Evolutionary conservation across 2,113 vertebrate genomes (phyloP).

Genomic region (Apodemus speciosus): DNA sequence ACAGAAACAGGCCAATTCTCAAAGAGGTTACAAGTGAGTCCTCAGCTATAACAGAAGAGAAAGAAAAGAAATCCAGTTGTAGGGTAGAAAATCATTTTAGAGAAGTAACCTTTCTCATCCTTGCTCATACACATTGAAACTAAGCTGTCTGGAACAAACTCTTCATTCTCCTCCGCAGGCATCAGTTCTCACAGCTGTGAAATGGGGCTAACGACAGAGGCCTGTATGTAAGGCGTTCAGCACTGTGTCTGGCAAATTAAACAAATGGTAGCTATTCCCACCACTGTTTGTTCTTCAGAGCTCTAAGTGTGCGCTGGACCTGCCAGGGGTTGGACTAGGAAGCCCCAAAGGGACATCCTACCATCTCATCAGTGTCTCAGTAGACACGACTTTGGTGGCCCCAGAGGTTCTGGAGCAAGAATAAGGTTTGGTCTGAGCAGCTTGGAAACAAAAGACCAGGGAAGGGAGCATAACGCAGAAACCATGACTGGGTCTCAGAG

Average conservation of each 20-base stretch:
- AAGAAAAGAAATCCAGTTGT: background rate
- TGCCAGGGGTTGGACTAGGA: background rate
- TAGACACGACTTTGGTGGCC: background rate
- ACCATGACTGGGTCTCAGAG: background rate
- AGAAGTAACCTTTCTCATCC: background rate
- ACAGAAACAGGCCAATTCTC: background rate
- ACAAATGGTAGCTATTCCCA: background rate
- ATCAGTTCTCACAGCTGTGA: background rate
- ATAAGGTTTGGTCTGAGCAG: background rate
- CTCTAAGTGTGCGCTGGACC: background rate
- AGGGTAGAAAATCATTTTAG: background rate
- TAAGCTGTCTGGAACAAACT: background rate
- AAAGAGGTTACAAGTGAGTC: background rate
- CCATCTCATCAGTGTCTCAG: background rate
- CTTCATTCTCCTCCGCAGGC: background rate
- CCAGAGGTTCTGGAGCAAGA: background rate
- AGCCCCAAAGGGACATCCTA: background rate
- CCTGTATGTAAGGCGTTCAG: background rate
- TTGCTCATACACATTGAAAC: background rate
- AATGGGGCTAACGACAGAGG: background rate
- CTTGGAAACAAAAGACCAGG: background rate
- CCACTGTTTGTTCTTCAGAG: background rate
- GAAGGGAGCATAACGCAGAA: background rate
- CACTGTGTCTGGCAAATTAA: too few species aligned
- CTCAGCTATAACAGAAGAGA: background rate